phyloP scores from a whole-genome alignment of 2,888 invertebrate genomes.

The Keiferia lycopersicella region DNA sequence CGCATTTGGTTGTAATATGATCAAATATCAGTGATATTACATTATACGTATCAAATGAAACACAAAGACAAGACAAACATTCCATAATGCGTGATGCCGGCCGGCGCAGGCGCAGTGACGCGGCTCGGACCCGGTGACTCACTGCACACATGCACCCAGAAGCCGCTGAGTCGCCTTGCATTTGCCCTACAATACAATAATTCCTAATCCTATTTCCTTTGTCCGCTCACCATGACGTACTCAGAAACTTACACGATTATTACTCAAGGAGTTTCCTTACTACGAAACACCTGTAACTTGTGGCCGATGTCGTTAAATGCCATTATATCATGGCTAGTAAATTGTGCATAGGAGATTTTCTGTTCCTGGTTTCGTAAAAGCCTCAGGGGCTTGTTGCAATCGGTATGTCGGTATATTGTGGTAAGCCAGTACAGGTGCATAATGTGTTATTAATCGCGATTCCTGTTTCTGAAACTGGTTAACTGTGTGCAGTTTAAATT shows the following conservation, averaged over 20 bases:
- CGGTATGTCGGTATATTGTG: constrained; percentile 24
- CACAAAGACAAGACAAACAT: constrained; percentile 12
- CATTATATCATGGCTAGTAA: constrained; percentile 53
- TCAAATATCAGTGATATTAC: background rate
- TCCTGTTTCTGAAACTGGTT: constrained; percentile 23
- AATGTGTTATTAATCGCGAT: constrained; percentile 22
- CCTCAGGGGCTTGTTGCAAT: constrained; percentile 28
- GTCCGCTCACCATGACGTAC: constrained; percentile 33
- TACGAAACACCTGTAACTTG: constrained; percentile 57
- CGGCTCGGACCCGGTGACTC: constrained; percentile 17
- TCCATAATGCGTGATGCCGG: background rate
- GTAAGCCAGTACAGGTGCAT: constrained; percentile 16
- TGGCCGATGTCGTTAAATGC: constrained; percentile 49
- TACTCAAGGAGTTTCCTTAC: constrained; percentile 33
- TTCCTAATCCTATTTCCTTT: constrained; percentile 42
- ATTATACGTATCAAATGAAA: constrained; percentile 8
- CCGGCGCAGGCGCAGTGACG: constrained; percentile 9
- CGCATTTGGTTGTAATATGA: background rate
- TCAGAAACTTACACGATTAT: constrained; percentile 8
- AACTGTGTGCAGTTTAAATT: constrained; percentile 11
- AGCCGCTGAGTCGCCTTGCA: constrained; percentile 37
- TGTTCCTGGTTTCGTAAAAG: constrained; percentile 54
- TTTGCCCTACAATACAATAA: constrained; percentile 35
- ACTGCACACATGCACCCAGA: constrained; percentile 39
- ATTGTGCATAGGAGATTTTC: constrained; percentile 42